Percentiles rank a stretch among this genome's conserved stretches.
These are phyloP conservation scores for Scopus umbretta DNA, from an alignment of 2,113 vertebrate species.

Conservation along the genomic window DNA sequence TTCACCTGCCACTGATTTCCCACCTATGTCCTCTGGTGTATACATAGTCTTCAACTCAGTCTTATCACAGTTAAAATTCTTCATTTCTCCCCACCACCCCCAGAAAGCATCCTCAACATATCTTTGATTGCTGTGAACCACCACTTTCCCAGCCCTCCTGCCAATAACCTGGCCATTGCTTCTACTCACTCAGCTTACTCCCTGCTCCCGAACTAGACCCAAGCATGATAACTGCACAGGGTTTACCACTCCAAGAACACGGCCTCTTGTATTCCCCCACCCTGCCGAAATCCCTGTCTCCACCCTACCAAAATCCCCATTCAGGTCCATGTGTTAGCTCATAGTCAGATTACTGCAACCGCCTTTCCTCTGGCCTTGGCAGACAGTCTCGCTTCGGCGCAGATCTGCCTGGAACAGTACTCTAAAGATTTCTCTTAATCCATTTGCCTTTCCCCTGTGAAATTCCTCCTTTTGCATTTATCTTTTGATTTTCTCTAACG, in stretches of 20 bases:
- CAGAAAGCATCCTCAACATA: rapidly evolving
- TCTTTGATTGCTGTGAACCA: neutral
- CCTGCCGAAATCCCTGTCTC: neutral
- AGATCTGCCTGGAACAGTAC: neutral
- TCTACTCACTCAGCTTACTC: rapidly evolving
- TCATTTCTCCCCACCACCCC: neutral
- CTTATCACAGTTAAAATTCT: neutral
- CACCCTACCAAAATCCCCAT: neutral
- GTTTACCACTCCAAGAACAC: neutral
- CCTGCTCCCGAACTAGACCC: neutral
- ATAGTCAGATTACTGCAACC: neutral
- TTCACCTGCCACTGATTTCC: neutral
- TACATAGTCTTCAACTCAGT: neutral
- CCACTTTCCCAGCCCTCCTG: neutral
- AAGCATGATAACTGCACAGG: rapidly evolving
- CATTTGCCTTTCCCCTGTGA: neutral
- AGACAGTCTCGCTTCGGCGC: rapidly evolving
- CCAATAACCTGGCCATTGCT: neutral
- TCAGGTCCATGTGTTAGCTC: neutral
- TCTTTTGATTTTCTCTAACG: neutral
- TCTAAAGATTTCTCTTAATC: neutral
- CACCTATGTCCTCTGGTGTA: neutral
- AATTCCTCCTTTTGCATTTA: neutral
- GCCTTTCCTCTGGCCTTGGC: neutral
- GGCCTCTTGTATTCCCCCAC: neutral